Evolutionary conservation across 2,113 vertebrate genomes (phyloP).

Genomic region (Hiodon tergisus): DNA sequence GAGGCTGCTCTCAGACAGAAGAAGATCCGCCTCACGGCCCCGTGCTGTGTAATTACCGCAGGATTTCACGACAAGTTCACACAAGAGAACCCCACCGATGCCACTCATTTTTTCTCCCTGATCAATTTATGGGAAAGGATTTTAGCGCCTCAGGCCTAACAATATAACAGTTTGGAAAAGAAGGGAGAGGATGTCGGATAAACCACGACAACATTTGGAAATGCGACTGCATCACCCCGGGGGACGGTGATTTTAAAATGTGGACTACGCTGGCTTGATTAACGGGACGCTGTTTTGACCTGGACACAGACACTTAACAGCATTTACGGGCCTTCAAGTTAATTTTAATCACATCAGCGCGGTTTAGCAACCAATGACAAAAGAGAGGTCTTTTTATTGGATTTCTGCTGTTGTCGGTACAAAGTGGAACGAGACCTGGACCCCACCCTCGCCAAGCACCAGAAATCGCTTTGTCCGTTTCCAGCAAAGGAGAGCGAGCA

Average conservation of each 20-base stretch:
- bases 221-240: too few species aligned
- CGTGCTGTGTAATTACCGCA: not conserved
- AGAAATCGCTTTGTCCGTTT: not conserved
- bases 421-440: not conserved
- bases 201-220: too few species aligned
- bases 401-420: not conserved
- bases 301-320: too few species aligned
- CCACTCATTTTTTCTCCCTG: not conserved
- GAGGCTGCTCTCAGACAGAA: not conserved
- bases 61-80: not conserved
- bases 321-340: too few species aligned
- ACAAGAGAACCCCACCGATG: not conserved
- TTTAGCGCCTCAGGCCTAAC: not conserved
- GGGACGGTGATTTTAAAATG: too few species aligned
- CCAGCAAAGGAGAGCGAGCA: slow-evolving; percentile 13
- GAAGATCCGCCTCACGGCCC: not conserved
- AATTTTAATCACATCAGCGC: too few species aligned
- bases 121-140: not conserved
- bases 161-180: too few species aligned
- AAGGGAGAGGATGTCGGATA: too few species aligned
- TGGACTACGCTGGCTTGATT: too few species aligned
- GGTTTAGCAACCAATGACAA: not conserved
- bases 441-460: not conserved
- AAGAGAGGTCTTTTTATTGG: not conserved
- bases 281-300: too few species aligned